These are phyloP conservation scores for Aleiodes testaceus DNA, from an alignment of 2,888 invertebrate genomes.

Conservation along the genomic window DNA sequence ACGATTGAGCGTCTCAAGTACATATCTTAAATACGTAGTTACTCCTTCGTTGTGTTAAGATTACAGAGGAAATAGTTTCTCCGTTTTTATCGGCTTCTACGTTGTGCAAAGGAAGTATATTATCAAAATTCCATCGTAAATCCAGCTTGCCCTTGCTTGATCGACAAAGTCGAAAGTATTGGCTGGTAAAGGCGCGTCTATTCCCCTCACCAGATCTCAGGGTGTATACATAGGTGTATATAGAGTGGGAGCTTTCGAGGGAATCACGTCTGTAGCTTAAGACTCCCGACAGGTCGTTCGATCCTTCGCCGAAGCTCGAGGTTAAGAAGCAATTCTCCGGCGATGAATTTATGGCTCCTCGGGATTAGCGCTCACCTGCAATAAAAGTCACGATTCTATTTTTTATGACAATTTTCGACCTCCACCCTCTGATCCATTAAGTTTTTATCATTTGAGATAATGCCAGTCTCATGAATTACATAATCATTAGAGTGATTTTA, in stretches of 20 bases:
- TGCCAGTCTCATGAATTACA: too few relatives aligned
- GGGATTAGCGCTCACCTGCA: conserved; percentile 62
- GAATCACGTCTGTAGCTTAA: conserved; percentile 55
- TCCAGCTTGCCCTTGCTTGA: conserved; percentile 34
- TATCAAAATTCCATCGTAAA: conserved; percentile 54
- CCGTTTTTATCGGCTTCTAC: conserved; percentile 48
- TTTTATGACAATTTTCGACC: conserved; percentile 29
- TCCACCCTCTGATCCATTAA: background rate
- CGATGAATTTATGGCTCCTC: conserved; percentile 66
- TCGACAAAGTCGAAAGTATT: background rate
- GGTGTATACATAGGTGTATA: conserved; percentile 20
- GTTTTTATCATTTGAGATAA: background rate
- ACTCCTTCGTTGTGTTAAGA: conserved; percentile 58
- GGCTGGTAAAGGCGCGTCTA: background rate
- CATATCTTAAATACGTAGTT: conserved; percentile 27
- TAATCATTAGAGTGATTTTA: too few relatives aligned
- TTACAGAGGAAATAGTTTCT: conserved; percentile 14
- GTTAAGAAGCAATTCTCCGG: conserved; percentile 65
- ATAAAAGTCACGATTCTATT: conserved; percentile 62
- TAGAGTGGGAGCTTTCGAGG: conserved; percentile 31
- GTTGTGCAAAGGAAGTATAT: conserved; percentile 45
- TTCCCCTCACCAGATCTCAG: conserved; percentile 17
- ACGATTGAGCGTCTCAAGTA: background rate
- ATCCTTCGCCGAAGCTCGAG: conserved; percentile 52
- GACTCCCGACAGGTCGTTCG: conserved; percentile 56